Base-by-base conservation (phyloP, 2,888 invertebrate genomes). In the Nemoura dubitans region DNA sequence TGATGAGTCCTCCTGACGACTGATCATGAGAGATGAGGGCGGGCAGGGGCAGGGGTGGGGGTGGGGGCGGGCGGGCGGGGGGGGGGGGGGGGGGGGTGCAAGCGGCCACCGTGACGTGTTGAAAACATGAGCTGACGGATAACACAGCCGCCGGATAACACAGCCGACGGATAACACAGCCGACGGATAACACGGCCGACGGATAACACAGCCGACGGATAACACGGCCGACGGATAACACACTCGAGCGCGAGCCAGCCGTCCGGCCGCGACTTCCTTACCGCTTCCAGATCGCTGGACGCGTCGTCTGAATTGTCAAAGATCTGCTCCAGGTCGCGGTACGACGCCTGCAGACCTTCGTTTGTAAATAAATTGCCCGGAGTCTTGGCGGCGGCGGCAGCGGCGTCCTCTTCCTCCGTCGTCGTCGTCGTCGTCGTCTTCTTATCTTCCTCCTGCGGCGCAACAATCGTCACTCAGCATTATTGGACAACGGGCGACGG, bases 291-390 rank as follows among this genome's bases (percentile, higher is more conserved):
- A 92, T 97, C 97, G 90, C 96, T 96, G 91, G 96, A 96, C 87
- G 97, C 96, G 90, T 97, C 96, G 92, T 97, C 97, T 0, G 97
- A 97, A 91, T 97, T 97, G 91, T 97, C 97, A 92, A 98, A 99
- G 90, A 98, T 96, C 91, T 98, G 97, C 90, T 98, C 98, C 89
- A 98, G 94, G 92, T 98, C 98, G 90, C 96, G 96, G 89, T 96
- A 95, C 80, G 97, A 97, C 80, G 97, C 96, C 91, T 96, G 96
- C 59, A 98, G 94, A 36, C 98, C 98, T 92, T 97, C 97, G 89
- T 95, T 96, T 80, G 97, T 97, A 91, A 95, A 97, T 59, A 97
- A 93, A 91, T 96, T 96, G 42, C 90, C 90, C 10, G 90, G 88
- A 36, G 88, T 87, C 42, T 89, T 88, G 86, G 90, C 90, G 10